Percentiles rank a stretch among this genome's conserved stretches.
These are phyloP conservation scores for Hippocampus zosterae DNA, from an alignment of 2,113 vertebrate species.

Conservation along the genomic window DNA sequence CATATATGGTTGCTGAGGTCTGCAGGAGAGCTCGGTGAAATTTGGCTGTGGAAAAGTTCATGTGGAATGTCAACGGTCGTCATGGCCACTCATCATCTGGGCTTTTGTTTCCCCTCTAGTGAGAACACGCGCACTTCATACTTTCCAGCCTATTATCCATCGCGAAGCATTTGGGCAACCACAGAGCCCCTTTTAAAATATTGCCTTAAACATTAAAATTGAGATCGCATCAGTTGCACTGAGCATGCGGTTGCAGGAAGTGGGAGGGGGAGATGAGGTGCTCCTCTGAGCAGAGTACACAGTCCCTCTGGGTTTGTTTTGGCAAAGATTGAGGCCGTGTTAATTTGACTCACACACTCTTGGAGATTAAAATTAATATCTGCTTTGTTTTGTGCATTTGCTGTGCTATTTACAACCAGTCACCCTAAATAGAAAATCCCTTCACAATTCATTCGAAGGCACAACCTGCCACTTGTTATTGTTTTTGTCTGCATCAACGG, in stretches of 20 bases:
- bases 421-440: not conserved
- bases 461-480: not conserved
- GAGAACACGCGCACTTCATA: constrained; percentile 41
- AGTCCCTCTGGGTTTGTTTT: not conserved
- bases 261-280: not conserved
- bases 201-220: constrained; percentile 45
- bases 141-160: constrained; percentile 43
- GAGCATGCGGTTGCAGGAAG: not conserved
- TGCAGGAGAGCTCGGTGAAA: constrained; percentile 12
- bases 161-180: constrained; percentile 19
- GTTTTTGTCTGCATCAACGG: not conserved
- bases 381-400: too few species aligned
- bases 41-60: constrained; percentile 33
- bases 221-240: constrained; percentile 2
- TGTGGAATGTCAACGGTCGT: constrained; percentile 58
- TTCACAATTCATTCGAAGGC: not conserved
- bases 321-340: not conserved
- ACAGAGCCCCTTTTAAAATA: constrained; percentile 17
- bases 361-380: too few species aligned
- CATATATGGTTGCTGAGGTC: not conserved
- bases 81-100: constrained; percentile 40
- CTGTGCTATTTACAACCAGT: not conserved
- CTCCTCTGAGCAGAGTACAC: constrained; percentile 11
- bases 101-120: constrained; percentile 44
- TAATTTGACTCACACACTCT: not conserved